Evolutionary conservation across 2,888 invertebrate genomes (phyloP), one percentile per base, ranked within the genome.

Genomic region (Clostera curtula): DNA sequence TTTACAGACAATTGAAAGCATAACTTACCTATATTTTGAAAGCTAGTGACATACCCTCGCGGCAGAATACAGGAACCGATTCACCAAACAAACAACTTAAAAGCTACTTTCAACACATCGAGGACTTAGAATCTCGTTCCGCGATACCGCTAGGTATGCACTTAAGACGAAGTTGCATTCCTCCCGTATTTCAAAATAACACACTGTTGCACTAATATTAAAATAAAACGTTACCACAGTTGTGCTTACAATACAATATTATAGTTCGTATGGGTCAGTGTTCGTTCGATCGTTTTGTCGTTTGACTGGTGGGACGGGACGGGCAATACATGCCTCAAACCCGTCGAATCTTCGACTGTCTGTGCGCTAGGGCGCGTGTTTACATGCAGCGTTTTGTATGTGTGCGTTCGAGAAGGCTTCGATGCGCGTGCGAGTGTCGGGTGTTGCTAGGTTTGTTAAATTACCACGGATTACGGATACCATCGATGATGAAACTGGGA

Each of bases 241-340:
- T 42, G 35, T 36, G 33, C 43, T 48, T 43, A 49, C 31, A 45
- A 55, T 51, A 55, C 34, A 54, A 50, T 54, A n/a, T n/a, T n/a
- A 51, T 41, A 54, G 56, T 69, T 70, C 70, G 70, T 66, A 43
- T 61, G 53, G 39, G 34, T 43, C 46, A 48, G 53, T 50, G 71
- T 80, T 82, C 82, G 82, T 80, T 82, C 82, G 80, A 71, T 82
- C 82, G 77, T 77, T 66, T 68, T 58, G 64, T 76, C 68, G 69
- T 68, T 64, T 44, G 57, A 70, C 76, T 70, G 75, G 75, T 68
- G 62, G 49, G 58, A 52, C 69, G 43, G 56, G 66, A 49, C 64
- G 23, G 23, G 53, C 56, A 52, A 48, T 73, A 75, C 74, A 73
- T 71, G 70, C 66, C 54, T 48, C 53, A 44, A 46, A 58, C 63